Evolutionary conservation across 2,113 vertebrate genomes (phyloP), one percentile per base, ranked within the genome.

Genomic region (Solea solea): DNA sequence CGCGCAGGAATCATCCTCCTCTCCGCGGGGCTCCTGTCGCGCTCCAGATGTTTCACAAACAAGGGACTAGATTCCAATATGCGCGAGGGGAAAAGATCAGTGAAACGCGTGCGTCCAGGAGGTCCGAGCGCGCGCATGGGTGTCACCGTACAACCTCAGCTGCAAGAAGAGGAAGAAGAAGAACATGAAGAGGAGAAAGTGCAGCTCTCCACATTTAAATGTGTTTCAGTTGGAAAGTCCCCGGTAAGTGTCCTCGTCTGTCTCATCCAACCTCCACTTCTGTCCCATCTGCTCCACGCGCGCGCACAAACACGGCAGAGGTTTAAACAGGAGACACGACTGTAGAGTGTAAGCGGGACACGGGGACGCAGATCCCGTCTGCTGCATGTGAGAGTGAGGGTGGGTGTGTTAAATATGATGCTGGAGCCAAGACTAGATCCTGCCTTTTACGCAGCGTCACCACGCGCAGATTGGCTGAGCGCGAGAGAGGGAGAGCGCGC

Each of bases 341-440:
- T 81, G 54, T 12, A 83, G 21, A 21, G 21, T 21, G 21, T 21
- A 21, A 21, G 91, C 92, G 68, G 89, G 83, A 84, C 78, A 84
- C 86, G 74, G 85, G 81, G 87, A 84, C 7, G 72, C 69, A 68
- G 34, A 34, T 34, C 34, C 89, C 89, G 69, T 85, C 74, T 89
- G 80, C 86, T 71, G 83, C 90, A 76, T 89, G 91, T 88, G 88
- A 80, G 84, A 67, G 75, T 86, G 69, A 62, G 81, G 84, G 92
- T 92, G 95, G 94, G 95, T 95, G 94, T 94, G 94, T 95, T 96
- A 95, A 95, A 97, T 96, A 95, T 93, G 93, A 94, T 88, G 93
- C 92, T 94, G 90, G 83, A 94, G 93, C 91, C 72, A 27, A 69
- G 77, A 61, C 80, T 89, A 93, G 93, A 95, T 93, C 95, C 95